Conservation (phyloP, 2,888 invertebrate species). For the Camponotus fellah region DNA sequence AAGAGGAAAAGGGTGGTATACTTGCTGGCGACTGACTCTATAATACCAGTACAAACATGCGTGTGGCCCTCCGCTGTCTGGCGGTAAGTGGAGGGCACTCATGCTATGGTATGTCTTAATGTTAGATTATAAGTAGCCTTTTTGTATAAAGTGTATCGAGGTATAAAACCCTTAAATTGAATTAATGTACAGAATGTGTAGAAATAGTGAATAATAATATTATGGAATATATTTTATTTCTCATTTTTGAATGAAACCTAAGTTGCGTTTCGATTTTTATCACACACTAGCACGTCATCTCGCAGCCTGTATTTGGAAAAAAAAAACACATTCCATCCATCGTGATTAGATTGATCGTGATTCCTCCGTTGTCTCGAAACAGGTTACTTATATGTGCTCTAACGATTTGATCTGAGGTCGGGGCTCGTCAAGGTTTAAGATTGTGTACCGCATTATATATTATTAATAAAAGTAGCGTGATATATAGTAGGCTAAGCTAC, state of each 20-base stretch:
- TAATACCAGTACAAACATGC: slow-evolving; percentile 86
- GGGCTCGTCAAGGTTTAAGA: slow-evolving; percentile 60
- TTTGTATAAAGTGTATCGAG: slow-evolving; percentile 86
- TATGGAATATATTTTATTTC: slow-evolving; percentile 86
- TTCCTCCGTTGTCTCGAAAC: slow-evolving; percentile 64
- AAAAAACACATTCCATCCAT: slow-evolving; percentile 77
- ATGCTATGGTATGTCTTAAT: slow-evolving; percentile 86
- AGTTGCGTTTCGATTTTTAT: slow-evolving; percentile 84
- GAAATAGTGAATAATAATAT: slow-evolving; percentile 86
- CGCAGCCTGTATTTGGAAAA: slow-evolving; percentile 69
- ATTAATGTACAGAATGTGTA: slow-evolving; percentile 86
- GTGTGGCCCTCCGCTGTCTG: slow-evolving; percentile 81
- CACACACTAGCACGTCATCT: slow-evolving; percentile 74
- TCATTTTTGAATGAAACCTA: slow-evolving; percentile 85
- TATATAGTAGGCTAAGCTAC: slow-evolving; percentile 56
- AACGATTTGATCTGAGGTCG: slow-evolving; percentile 60
- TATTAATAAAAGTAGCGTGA: slow-evolving; percentile 54
- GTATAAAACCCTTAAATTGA: slow-evolving; percentile 85
- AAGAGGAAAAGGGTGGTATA: slow-evolving; percentile 77
- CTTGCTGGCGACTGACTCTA: slow-evolving; percentile 86
- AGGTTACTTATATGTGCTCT: slow-evolving; percentile 70
- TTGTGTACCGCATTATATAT: slow-evolving; percentile 51
- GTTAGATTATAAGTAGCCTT: slow-evolving; percentile 86
- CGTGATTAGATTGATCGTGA: slow-evolving; percentile 62
- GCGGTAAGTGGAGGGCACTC: slow-evolving; percentile 82